A percentile compares a stretch with the other conserved stretches of the same genome.
Conservation (phyloP, 2,113 vertebrate genomes). For the Hydrochoerus hydrochaeris region DNA sequence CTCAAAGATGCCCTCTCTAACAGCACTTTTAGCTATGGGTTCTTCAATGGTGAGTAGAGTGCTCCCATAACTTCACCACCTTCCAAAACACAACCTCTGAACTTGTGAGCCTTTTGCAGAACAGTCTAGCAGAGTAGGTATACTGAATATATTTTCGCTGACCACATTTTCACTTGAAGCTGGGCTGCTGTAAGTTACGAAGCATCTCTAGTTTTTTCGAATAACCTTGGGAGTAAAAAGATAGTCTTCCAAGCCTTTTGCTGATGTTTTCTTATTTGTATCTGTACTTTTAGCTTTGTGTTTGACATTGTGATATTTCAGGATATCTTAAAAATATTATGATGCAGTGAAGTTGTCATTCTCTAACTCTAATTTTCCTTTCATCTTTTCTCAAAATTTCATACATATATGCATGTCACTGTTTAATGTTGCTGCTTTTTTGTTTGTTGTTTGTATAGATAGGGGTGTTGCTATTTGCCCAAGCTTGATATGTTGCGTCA, state of each 20-base stretch:
- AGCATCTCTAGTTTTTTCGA: neutral
- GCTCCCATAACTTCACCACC: neutral
- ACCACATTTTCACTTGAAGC: neutral
- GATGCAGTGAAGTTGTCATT: neutral
- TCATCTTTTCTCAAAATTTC: neutral
- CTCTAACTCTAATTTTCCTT: neutral
- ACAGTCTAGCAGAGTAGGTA: neutral
- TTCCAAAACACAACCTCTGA: neutral
- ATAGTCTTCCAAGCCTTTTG: neutral
- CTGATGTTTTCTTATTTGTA: neutral
- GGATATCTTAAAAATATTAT: constrained; percentile 2
- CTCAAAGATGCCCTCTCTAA: neutral
- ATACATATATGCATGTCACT: neutral
- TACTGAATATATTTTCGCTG: neutral
- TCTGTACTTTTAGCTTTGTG: neutral
- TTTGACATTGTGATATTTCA: neutral
- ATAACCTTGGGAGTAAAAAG: neutral
- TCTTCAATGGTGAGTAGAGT: neutral
- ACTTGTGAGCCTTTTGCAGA: neutral
- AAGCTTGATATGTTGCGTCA: neutral
- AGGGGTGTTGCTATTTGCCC: neutral
- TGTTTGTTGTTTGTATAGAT: neutral
- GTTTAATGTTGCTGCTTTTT: neutral
- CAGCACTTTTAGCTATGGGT: neutral
- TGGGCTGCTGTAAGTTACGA: neutral